These are phyloP conservation scores for Eristalis intricaria DNA, from an alignment of 2,888 invertebrate species.

Conservation along the genomic window DNA sequence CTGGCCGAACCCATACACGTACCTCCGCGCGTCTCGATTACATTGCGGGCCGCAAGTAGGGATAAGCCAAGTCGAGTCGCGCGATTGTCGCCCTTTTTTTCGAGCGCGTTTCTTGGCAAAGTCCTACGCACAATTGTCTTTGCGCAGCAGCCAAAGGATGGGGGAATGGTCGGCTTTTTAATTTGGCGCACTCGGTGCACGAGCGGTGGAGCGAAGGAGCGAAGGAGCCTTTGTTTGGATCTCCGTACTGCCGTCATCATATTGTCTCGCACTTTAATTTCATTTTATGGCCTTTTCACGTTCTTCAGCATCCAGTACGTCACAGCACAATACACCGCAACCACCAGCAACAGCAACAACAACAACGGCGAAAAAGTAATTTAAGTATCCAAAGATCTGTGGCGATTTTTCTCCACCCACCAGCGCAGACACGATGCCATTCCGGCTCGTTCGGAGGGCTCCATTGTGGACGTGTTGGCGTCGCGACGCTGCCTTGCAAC, in stretches of 20 bases:
- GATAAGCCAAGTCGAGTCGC: slow-evolving; percentile 45
- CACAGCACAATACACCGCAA: not conserved
- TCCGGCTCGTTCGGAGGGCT: slow-evolving; percentile 30
- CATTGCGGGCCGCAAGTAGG: slow-evolving; percentile 36
- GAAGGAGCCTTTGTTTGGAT: slow-evolving; percentile 35
- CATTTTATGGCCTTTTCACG: slow-evolving; percentile 70
- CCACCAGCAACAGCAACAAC: not conserved
- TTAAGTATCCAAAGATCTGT: slow-evolving; percentile 64
- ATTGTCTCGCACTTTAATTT: slow-evolving; percentile 72
- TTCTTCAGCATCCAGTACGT: slow-evolving; percentile 29
- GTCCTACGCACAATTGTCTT: slow-evolving; percentile 71
- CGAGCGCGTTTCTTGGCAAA: slow-evolving; percentile 13
- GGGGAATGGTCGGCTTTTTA: slow-evolving; percentile 43
- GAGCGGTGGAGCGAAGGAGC: not conserved
- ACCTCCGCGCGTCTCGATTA: slow-evolving; percentile 49
- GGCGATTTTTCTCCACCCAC: slow-evolving; percentile 72
- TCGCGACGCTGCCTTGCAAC: slow-evolving; percentile 39
- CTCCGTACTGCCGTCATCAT: slow-evolving; percentile 42
- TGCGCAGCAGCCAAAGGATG: slow-evolving; percentile 28
- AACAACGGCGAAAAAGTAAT: slow-evolving; percentile 50
- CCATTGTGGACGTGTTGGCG: slow-evolving; percentile 20
- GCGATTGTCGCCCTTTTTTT: slow-evolving; percentile 59
- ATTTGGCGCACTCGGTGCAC: slow-evolving; percentile 29
- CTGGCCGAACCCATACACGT: slow-evolving; percentile 21
- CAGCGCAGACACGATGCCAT: slow-evolving; percentile 30